A percentile compares a stretch with the other conserved stretches of the same genome.
phyloP scores from a whole-genome alignment of 2,797 vertebrate genomes.

The Lutjanus argentimaculatus region DNA sequence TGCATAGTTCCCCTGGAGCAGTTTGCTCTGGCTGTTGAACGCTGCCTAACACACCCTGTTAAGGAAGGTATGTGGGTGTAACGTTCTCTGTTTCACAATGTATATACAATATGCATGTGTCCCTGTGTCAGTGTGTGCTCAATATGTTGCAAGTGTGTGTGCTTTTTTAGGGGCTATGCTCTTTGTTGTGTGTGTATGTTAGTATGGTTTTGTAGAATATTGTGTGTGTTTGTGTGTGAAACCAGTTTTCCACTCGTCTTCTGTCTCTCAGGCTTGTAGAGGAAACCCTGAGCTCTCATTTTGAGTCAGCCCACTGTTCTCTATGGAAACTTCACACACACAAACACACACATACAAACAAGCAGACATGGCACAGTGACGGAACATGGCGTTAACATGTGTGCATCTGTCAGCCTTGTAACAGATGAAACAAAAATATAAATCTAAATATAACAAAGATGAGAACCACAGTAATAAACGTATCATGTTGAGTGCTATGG shows the following conservation, averaged over 20 bases:
- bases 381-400: constrained; percentile 51
- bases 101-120: not conserved
- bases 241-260: constrained; percentile 80
- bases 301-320: constrained; percentile 78
- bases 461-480: not conserved
- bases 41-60: constrained; percentile 73
- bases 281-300: constrained; percentile 77
- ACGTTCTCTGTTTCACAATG: not conserved
- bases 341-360: constrained; percentile 4
- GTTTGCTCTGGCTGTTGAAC: constrained; percentile 69
- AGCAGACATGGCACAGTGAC: constrained; percentile 27
- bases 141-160: not conserved
- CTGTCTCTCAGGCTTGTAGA: constrained; percentile 55
- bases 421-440: not conserved
- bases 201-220: constrained; percentile 19
- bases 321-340: constrained; percentile 82
- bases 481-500: not conserved
- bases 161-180: not conserved
- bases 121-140: not conserved
- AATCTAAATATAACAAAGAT: not conserved
- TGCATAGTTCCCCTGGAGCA: constrained; percentile 75
- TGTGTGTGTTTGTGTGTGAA: constrained; percentile 65
- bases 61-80: constrained; percentile 71
- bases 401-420: constrained; percentile 14
- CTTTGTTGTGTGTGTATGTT: not conserved